phyloP scores from a whole-genome alignment of 2,113 vertebrate genomes.

The Solea solea region DNA sequence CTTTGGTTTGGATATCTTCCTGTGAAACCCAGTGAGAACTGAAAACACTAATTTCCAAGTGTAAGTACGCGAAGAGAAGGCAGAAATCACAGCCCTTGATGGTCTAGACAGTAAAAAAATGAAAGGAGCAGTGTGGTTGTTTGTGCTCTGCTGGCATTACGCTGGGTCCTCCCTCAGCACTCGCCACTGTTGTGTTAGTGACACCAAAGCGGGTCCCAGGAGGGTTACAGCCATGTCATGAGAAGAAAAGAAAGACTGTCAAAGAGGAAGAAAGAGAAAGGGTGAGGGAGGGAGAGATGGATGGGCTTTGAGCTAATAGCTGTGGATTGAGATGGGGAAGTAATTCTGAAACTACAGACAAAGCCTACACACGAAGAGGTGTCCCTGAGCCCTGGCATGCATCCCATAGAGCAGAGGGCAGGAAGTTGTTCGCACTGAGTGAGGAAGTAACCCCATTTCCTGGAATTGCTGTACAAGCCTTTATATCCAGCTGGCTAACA shows the following conservation, averaged over 20 bases:
- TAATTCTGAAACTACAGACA: slow-evolving; percentile 72
- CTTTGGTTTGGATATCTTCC: not conserved
- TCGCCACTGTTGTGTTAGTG: slow-evolving; percentile 53
- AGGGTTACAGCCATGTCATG: slow-evolving; percentile 37
- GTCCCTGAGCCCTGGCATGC: slow-evolving; percentile 69
- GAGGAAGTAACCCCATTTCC: slow-evolving; percentile 85
- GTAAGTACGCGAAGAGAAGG: not conserved
- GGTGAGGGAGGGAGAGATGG: slow-evolving; percentile 7
- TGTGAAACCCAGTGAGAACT: too few species aligned
- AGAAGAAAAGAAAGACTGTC: slow-evolving; percentile 21
- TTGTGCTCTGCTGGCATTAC: slow-evolving; percentile 31
- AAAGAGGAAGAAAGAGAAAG: slow-evolving; percentile 7
- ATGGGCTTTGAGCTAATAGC: slow-evolving; percentile 63
- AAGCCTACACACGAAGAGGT: slow-evolving; percentile 66
- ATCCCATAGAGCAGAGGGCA: slow-evolving; percentile 74
- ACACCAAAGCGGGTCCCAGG: slow-evolving; percentile 42
- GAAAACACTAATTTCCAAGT: too few species aligned
- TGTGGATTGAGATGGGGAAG: slow-evolving; percentile 75
- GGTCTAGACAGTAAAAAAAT: not conserved
- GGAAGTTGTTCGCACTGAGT: slow-evolving; percentile 84
- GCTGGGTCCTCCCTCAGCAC: slow-evolving; percentile 40
- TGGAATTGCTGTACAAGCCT: slow-evolving; percentile 77
- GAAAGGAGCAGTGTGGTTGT: slow-evolving; percentile 14
- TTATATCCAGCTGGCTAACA: slow-evolving; percentile 61
- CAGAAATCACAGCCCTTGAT: slow-evolving; percentile 1